Conservation (phyloP, 1,140 invertebrate species). For the Rhopalosiphum maidis region DNA sequence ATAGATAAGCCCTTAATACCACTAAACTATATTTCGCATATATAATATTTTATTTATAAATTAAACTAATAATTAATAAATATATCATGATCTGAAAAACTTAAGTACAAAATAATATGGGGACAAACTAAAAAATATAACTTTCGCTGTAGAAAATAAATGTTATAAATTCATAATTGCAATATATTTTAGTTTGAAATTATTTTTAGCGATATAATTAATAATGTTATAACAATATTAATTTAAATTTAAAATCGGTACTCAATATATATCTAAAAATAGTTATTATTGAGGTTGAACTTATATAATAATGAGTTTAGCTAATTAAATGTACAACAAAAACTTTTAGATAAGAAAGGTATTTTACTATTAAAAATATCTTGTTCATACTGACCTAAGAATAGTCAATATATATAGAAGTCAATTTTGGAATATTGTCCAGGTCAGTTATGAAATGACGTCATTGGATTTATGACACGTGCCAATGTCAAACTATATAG, state of each 20-base stretch:
- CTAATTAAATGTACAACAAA: background rate
- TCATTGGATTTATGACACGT: constrained; percentile 23
- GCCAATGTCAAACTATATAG: constrained; percentile 31
- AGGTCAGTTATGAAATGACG: constrained; percentile 17
- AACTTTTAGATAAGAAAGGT: background rate
- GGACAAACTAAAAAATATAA: background rate
- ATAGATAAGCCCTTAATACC: background rate
- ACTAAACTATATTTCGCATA: background rate
- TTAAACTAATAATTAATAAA: background rate
- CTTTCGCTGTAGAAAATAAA: background rate
- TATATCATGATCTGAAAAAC: background rate
- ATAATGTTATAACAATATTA: background rate
- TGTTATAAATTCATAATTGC: background rate
- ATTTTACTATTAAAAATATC: background rate
- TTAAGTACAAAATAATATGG: background rate
- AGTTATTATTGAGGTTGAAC: background rate
- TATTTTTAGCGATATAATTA: background rate
- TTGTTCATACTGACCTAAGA: background rate
- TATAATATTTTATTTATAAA: background rate
- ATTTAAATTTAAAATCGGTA: background rate
- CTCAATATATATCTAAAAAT: background rate
- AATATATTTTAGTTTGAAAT: background rate
- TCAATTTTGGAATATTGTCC: constrained; percentile 10
- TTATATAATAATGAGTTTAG: background rate
- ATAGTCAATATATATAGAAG: background rate